Percentiles rank a stretch among this genome's conserved stretches.
Evolutionary conservation across 2,888 invertebrate species (phyloP).

Genomic region (Drosophila maculinotata): DNA sequence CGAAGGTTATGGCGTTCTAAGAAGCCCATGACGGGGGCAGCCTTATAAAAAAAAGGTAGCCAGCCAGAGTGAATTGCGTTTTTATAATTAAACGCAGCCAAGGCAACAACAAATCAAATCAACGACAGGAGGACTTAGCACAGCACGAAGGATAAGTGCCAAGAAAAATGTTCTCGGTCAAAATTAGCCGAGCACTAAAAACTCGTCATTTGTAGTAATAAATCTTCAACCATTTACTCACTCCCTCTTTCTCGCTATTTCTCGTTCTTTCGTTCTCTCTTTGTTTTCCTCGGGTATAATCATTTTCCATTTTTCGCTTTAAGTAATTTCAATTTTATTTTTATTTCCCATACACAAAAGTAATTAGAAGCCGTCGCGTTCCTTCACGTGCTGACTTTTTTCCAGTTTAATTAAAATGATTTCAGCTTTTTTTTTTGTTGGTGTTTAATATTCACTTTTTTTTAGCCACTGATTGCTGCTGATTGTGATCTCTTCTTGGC

Average conservation of each 20-base stretch:
- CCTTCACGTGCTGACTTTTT: constrained; percentile 57
- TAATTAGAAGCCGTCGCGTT: constrained; percentile 60
- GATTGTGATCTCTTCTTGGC: constrained; percentile 34
- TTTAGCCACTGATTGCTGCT: constrained; percentile 31
- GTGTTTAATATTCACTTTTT: constrained; percentile 26
- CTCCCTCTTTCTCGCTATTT: background rate
- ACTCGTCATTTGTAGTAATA: constrained; percentile 59
- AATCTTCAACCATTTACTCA: constrained; percentile 57
- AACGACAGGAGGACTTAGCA: constrained; percentile 38
- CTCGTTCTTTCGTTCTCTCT: background rate
- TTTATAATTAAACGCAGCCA: constrained; percentile 70
- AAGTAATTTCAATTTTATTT: constrained; percentile 65
- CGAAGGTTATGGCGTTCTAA: background rate
- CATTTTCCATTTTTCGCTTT: constrained; percentile 26
- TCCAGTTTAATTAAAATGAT: constrained; percentile 64
- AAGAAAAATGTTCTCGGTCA: constrained; percentile 28
- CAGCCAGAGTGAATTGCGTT: constrained; percentile 35
- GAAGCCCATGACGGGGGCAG: constrained; percentile 15
- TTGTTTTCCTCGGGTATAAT: background rate
- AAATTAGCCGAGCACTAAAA: constrained; percentile 59
- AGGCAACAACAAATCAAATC: constrained; percentile 72
- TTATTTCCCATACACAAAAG: constrained; percentile 43
- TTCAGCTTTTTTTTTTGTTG: constrained; percentile 41
- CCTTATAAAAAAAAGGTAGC: constrained; percentile 32
- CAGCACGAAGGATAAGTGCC: constrained; percentile 18